Evolutionary conservation across 2,797 vertebrate genomes (phyloP), one percentile per base, ranked within the genome.

Genomic region (Cossypha polioptera): DNA sequence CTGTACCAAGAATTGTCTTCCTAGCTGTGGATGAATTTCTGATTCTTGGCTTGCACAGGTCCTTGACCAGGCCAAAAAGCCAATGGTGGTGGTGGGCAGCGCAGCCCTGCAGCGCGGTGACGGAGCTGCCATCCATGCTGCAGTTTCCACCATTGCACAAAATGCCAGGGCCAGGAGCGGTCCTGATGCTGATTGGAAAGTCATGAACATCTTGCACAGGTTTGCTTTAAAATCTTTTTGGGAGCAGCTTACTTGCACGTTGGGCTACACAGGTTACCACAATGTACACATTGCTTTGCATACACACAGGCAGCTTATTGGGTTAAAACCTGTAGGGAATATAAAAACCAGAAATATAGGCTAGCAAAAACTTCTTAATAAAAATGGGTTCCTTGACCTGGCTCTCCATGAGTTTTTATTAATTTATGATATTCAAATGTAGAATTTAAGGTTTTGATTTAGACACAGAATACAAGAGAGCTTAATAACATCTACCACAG

Each of bases 31-130:
- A 63, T 78, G 5, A 53, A 47, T 61, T 74, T 69, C 36, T 78
- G 65, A 22, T 83, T 83, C 10, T 94, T 76, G 35, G 16, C 43
- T 88, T 36, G 31, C 77, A 78, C 93, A 99, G 99, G 98, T 98
- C 8, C 97, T 99, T 1, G 96, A 97, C 16, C 93, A 98, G 63
- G 99, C 99, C 65, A 99, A 99, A 95, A 98, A 95, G 54, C 99
- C 99, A 2, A 97, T 99, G 72, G 99, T 99, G 76, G 97, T 99
- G 43, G 98, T 99, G 75, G 99, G 99, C 63, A 99, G 99, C 42
- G 95, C 98, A 25, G 98, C 98, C 31, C 98, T 99, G 68, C 99
- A 99, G 96, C 98, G 99, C 79, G 94, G 96, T 9, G 99, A 99
- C 2, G 98, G 99, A 11, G 98, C 98, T 7, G 99, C 99, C 54